Evolutionary conservation across 2,888 invertebrate species (phyloP).

Genomic region (Drosophila algonquin): DNA sequence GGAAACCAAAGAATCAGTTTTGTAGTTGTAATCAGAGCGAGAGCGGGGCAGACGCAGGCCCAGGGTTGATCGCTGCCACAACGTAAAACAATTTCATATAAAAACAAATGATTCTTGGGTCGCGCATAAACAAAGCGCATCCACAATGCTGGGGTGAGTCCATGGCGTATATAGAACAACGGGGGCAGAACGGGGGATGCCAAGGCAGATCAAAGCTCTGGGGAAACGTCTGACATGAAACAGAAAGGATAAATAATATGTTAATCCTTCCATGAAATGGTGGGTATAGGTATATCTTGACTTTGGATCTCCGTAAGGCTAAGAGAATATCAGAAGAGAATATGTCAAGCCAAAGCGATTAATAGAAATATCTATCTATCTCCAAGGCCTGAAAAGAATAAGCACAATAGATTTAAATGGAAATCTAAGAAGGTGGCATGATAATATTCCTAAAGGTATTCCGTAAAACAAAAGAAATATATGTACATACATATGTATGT

Average conservation of each 20-base stretch:
- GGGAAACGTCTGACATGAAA: neutral
- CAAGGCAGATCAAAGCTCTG: neutral
- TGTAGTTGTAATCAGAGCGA: conserved; percentile 36
- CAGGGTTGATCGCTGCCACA: conserved; percentile 18
- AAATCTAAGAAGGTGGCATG: neutral
- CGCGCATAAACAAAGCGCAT: conserved; percentile 45
- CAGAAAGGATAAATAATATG: neutral
- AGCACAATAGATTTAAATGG: neutral
- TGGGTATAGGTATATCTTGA: neutral
- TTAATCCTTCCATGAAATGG: neutral
- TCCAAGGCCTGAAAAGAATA: neutral
- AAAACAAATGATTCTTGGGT: conserved; percentile 64
- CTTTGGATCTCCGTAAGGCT: neutral
- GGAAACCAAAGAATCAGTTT: conserved; percentile 26
- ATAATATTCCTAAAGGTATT: too few species aligned
- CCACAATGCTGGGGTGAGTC: conserved; percentile 18
- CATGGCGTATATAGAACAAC: neutral
- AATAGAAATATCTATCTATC: neutral
- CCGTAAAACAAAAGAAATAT: too few species aligned
- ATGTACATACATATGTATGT: too few species aligned
- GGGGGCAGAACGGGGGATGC: neutral
- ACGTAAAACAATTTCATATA: conserved; percentile 68
- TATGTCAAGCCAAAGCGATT: neutral
- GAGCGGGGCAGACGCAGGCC: neutral
- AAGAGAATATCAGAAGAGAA: neutral